Conservation (phyloP, 2,888 invertebrate species). For the Amiota communis region DNA sequence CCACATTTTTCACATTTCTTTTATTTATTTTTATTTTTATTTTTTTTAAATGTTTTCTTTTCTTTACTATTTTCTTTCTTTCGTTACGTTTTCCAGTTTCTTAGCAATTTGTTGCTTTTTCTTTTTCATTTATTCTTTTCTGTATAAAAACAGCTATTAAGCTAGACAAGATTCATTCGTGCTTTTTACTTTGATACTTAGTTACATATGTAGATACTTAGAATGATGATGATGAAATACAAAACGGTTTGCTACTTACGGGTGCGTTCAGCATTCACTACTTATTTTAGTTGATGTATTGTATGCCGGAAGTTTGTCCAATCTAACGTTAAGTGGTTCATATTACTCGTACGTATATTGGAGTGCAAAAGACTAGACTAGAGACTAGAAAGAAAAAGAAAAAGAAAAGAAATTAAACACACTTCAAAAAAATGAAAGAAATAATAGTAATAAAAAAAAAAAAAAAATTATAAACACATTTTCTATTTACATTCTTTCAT, state of each 20-base stretch:
- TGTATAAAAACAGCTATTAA: no score
- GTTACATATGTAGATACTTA: slow-evolving; percentile 30
- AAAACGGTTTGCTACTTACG: slow-evolving; percentile 13
- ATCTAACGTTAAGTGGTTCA: slow-evolving; percentile 63
- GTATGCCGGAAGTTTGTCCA: slow-evolving; percentile 61
- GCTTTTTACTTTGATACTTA: no score
- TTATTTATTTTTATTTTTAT: neutral
- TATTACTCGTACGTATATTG: slow-evolving; percentile 30
- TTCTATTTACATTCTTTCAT: neutral
- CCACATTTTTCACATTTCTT: neutral
- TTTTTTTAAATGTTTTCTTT: neutral
- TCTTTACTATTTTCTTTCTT: neutral
- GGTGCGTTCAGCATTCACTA: slow-evolving; percentile 21
- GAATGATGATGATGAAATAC: slow-evolving; percentile 36
- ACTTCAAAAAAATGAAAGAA: slow-evolving; percentile 39
- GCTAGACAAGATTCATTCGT: no score
- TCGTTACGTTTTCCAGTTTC: slow-evolving; percentile 11
- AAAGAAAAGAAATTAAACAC: slow-evolving; percentile 28
- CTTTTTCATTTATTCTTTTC: no score
- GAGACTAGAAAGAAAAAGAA: neutral
- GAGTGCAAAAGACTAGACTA: slow-evolving; percentile 27
- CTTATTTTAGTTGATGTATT: neutral
- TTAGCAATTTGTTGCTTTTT: neutral
- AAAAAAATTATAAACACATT: slow-evolving; percentile 1
- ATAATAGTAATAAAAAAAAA: slow-evolving; percentile 32